Evolutionary conservation across 2,888 invertebrate genomes (phyloP).

Genomic region (Andricus curvator): DNA sequence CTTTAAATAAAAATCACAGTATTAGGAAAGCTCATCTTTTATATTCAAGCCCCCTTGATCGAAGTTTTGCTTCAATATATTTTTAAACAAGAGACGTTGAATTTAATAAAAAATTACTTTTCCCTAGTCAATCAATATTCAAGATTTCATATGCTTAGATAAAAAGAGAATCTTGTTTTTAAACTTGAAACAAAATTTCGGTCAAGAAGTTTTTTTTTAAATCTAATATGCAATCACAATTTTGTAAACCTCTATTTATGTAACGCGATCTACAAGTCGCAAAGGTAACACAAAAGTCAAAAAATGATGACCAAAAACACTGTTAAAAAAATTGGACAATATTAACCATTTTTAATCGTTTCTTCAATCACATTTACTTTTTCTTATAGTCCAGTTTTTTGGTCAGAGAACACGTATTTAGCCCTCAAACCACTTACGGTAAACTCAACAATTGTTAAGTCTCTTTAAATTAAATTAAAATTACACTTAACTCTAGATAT

Average conservation of each 20-base stretch:
- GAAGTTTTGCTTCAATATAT: not conserved
- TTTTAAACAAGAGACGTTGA: not conserved
- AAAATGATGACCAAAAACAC: not conserved
- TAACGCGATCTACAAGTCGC: constrained; percentile 1
- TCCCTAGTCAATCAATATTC: not conserved
- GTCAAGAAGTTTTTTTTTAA: not conserved
- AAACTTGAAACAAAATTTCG: not conserved
- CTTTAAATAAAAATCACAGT: constrained; percentile 7
- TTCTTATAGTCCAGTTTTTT: constrained; percentile 11
- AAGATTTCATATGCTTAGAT: not conserved
- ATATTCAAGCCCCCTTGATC: not conserved
- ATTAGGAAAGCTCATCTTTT: not conserved
- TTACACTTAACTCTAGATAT: no score
- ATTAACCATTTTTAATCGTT: not conserved
- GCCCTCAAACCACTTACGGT: constrained; percentile 7
- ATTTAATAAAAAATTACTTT: not conserved
- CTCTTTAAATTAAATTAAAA: not conserved
- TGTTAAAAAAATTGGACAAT: constrained; percentile 29
- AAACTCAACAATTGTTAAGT: not conserved
- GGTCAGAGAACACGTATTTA: not conserved
- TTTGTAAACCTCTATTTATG: constrained; percentile 26
- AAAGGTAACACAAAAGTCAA: constrained; percentile 21
- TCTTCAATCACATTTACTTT: not conserved
- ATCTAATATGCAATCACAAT: not conserved
- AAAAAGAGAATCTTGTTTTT: not conserved